Evolutionary conservation across 1,140 invertebrate species (phyloP).

Genomic region (Drosophila ogumai): DNA sequence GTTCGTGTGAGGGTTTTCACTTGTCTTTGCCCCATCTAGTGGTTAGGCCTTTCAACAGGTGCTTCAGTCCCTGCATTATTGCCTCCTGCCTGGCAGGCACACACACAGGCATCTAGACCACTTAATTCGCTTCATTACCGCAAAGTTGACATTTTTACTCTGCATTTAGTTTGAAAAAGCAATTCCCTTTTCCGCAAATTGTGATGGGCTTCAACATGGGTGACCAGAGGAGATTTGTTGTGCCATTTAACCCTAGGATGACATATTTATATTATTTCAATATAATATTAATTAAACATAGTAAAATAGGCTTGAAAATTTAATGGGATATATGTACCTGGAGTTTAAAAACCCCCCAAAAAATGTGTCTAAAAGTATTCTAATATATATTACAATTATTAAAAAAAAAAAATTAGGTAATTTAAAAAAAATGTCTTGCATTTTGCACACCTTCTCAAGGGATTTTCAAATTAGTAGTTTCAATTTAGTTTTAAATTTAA

Average conservation of each 20-base stretch:
- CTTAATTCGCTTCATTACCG: conserved; percentile 66
- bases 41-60: conserved; percentile 59
- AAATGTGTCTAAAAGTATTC: neutral
- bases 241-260: neutral
- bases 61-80: conserved; percentile 36
- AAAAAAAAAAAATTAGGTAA: no score
- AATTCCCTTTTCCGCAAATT: conserved; percentile 21
- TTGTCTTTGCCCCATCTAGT: conserved; percentile 21
- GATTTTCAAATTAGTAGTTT: neutral
- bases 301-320: neutral
- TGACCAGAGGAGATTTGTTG: conserved; percentile 6
- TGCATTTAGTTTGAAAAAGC: conserved; percentile 38
- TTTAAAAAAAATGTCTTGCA: neutral
- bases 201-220: conserved; percentile 1
- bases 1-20: conserved; percentile 42
- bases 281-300: neutral
- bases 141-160: conserved; percentile 57
- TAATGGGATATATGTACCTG: no score
- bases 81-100: conserved; percentile 3
- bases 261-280: neutral
- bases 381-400: no score
- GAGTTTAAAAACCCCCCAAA: neutral
- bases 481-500: no score
- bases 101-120: conserved; percentile 16
- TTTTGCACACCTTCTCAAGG: neutral